Percentiles rank a stretch among this genome's conserved stretches.
Evolutionary conservation across 2,888 invertebrate species (phyloP).

Genomic region (Philereme transversata): DNA sequence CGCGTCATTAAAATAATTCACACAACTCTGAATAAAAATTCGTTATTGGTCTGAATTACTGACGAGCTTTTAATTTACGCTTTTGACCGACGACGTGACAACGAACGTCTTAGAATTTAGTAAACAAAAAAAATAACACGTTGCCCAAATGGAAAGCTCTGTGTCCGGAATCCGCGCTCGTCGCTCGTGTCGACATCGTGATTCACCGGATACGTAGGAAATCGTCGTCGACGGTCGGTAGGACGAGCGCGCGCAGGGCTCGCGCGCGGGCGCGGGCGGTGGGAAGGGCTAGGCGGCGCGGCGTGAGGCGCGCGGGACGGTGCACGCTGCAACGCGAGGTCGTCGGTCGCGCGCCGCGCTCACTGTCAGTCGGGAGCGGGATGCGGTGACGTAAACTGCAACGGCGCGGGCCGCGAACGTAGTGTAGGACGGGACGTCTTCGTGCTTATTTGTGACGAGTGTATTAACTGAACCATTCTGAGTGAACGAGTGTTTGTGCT

Average conservation of each 20-base stretch:
- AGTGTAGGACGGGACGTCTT: slow-evolving; percentile 81
- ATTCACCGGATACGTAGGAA: slow-evolving; percentile 76
- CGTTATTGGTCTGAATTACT: too few species aligned
- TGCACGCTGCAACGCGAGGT: slow-evolving; percentile 82
- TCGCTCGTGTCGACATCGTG: slow-evolving; percentile 53
- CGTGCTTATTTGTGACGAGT: slow-evolving; percentile 63
- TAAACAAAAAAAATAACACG: slow-evolving; percentile 12
- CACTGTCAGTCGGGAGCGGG: slow-evolving; percentile 81
- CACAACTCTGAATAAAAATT: too few species aligned
- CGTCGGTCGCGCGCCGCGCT: slow-evolving; percentile 74
- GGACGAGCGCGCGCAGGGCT: slow-evolving; percentile 46
- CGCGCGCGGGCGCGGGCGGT: slow-evolving; percentile 49
- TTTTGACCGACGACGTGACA: background rate
- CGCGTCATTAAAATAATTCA: too few species aligned
- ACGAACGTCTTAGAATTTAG: background rate
- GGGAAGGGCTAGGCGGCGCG: slow-evolving; percentile 56
- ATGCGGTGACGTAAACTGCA: slow-evolving; percentile 84
- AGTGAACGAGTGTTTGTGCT: slow-evolving; percentile 71
- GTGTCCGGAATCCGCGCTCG: slow-evolving; percentile 34
- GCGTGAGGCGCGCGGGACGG: slow-evolving; percentile 67
- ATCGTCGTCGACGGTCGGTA: slow-evolving; percentile 31
- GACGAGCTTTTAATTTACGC: too few species aligned
- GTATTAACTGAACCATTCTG: slow-evolving; percentile 65
- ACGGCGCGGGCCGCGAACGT: slow-evolving; percentile 80
- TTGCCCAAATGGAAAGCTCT: slow-evolving; percentile 14